These are phyloP conservation scores for Isaurus tuberculatus DNA, from an alignment of 92 coral and sea anemone species.

Conservation along the genomic window DNA sequence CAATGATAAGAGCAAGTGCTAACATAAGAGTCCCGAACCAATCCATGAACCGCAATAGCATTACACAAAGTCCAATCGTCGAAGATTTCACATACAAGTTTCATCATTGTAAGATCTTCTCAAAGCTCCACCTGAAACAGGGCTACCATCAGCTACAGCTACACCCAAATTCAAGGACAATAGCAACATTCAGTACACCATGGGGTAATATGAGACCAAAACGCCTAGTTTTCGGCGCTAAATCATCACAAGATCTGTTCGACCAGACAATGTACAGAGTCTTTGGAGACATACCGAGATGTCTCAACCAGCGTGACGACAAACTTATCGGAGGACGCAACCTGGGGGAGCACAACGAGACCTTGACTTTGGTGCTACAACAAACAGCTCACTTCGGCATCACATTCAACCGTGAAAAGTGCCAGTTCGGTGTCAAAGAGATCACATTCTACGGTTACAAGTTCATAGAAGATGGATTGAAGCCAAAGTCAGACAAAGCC, in stretches of 20 bases:
- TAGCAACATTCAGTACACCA: conserved; percentile 75
- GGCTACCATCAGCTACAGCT: conserved; percentile 71
- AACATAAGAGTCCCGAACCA: conserved; percentile 70
- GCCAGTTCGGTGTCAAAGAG: conserved; percentile 70
- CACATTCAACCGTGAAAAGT: conserved; percentile 73
- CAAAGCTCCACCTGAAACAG: conserved; percentile 70
- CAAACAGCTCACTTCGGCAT: conserved; percentile 69
- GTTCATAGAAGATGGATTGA: conserved; percentile 42
- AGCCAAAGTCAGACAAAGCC: conserved; percentile 66
- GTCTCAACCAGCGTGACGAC: conserved; percentile 72
- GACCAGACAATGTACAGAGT: conserved; percentile 70
- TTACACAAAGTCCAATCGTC: conserved; percentile 70
- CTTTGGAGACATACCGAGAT: conserved; percentile 58
- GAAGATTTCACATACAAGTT: conserved; percentile 70
- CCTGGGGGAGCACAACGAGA: conserved; percentile 64
- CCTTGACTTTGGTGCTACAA: conserved; percentile 60
- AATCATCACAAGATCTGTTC: conserved; percentile 77
- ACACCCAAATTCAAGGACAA: conserved; percentile 68
- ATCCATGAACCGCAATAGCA: conserved; percentile 70
- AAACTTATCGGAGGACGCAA: conserved; percentile 65
- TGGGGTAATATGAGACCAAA: conserved; percentile 75
- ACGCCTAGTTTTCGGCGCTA: conserved; percentile 70
- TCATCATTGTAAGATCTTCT: conserved; percentile 52
- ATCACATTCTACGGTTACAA: conserved; percentile 64
- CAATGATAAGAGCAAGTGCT: conserved; percentile 64